A percentile compares a stretch with the other conserved stretches of the same genome.
Evolutionary conservation across 2,797 vertebrate genomes (phyloP).

Genomic region (Anableps anableps): DNA sequence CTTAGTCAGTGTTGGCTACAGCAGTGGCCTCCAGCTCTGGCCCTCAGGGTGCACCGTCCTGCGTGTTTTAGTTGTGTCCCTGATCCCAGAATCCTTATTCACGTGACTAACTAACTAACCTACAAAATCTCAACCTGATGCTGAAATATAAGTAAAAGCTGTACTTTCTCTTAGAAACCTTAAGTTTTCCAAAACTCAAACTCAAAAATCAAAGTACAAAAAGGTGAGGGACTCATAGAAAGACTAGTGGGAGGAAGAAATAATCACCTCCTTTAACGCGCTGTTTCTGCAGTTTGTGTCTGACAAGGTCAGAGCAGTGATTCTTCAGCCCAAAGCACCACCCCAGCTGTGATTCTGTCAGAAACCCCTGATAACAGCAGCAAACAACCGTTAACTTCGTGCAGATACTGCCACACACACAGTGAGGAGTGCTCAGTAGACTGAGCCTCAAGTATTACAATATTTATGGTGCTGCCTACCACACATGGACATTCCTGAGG

Average conservation of each 20-base stretch:
- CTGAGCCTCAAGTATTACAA: neutral
- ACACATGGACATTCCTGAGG: no score
- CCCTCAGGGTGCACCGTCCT: no score
- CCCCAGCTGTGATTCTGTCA: slow-evolving; percentile 31
- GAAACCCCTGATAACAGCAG: neutral
- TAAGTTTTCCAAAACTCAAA: slow-evolving; percentile 26
- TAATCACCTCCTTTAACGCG: slow-evolving; percentile 14
- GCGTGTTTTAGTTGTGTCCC: no score
- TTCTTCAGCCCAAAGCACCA: slow-evolving; percentile 28
- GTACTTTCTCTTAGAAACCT: slow-evolving; percentile 13
- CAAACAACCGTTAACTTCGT: neutral
- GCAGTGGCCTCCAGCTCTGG: no score
- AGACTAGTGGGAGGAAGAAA: slow-evolving; percentile 10
- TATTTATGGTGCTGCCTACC: neutral
- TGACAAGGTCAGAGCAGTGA: slow-evolving; percentile 46
- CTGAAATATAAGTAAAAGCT: no score
- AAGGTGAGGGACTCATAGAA: slow-evolving; percentile 11
- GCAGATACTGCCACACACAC: neutral
- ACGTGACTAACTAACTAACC: no score
- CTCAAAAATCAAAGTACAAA: slow-evolving; percentile 30
- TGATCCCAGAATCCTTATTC: no score
- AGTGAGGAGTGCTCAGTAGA: neutral
- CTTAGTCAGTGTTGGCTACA: no score
- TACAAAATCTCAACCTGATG: no score
- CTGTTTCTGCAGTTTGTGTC: slow-evolving; percentile 19